Evolutionary conservation across 2,888 invertebrate species (phyloP).

Genomic region (Drosophila subsilvestris): DNA sequence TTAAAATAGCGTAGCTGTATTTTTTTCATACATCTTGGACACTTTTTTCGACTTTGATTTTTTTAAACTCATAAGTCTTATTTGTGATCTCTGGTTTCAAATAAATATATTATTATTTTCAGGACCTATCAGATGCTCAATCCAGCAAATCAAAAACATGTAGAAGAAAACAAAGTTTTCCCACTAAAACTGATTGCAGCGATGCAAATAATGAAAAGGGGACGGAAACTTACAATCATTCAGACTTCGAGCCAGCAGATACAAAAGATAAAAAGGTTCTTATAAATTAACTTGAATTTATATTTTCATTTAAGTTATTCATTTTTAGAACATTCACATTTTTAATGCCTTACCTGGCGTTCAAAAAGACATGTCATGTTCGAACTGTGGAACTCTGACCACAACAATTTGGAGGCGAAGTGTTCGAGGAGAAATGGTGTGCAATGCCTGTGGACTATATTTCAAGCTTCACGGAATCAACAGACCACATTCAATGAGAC

Average conservation of each 20-base stretch:
- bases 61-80: too few relatives aligned
- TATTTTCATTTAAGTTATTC: not conserved
- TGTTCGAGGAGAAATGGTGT: constrained; percentile 98
- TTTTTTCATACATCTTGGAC: too few relatives aligned
- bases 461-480: constrained; percentile 98
- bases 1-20: too few relatives aligned
- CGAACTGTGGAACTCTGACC: constrained; percentile 98
- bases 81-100: not conserved
- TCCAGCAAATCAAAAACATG: constrained; percentile 83
- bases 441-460: constrained; percentile 99
- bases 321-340: constrained; percentile 58
- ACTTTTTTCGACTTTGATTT: too few relatives aligned
- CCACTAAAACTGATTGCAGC: constrained; percentile 85
- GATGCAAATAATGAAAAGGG: constrained; percentile 57
- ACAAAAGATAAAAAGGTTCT: constrained; percentile 72
- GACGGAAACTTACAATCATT: constrained; percentile 51
- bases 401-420: constrained; percentile 99
- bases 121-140: constrained; percentile 75
- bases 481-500: constrained; percentile 96
- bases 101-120: constrained; percentile 16
- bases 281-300: not conserved
- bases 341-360: constrained; percentile 63
- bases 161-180: constrained; percentile 92
- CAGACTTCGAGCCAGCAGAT: constrained; percentile 59
- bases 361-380: constrained; percentile 92